A percentile compares a stretch with the other conserved stretches of the same genome.
These are phyloP conservation scores for Cathartes aura DNA, from an alignment of 2,113 vertebrate genomes.

Conservation along the genomic window DNA sequence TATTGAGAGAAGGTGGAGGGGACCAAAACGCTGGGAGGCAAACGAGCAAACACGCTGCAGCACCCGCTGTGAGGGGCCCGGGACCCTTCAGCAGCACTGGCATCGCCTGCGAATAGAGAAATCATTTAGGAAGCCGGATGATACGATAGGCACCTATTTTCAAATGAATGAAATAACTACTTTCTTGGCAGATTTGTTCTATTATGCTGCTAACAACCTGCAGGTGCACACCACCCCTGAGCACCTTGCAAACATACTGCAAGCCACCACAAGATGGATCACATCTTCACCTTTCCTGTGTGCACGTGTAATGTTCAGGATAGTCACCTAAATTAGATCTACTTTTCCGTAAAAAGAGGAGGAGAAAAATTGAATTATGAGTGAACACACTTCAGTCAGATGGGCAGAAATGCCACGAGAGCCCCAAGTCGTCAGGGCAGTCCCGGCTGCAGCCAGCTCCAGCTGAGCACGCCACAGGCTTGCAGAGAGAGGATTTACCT, in stretches of 20 bases:
- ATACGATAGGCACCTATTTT: not conserved
- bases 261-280: not conserved
- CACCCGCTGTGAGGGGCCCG: fast-evolving
- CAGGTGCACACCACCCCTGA: not conserved
- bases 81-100: not conserved
- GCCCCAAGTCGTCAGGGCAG: not conserved
- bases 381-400: fast-evolving
- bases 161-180: not conserved
- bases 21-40: not conserved
- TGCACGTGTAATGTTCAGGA: fast-evolving
- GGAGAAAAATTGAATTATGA: not conserved
- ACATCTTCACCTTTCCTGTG: fast-evolving
- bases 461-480: not conserved
- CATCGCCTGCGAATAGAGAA: not conserved
- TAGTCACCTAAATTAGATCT: not conserved
- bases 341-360: not conserved
- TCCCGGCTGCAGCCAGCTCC: not conserved
- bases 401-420: not conserved
- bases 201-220: not conserved
- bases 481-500: not conserved
- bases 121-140: not conserved
- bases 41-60: not conserved
- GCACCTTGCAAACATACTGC: not conserved
- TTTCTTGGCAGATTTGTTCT: not conserved
- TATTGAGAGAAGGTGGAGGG: constrained; percentile 36